Conservation (phyloP, 2,888 invertebrate genomes). For the Hemaris fuciformis region DNA sequence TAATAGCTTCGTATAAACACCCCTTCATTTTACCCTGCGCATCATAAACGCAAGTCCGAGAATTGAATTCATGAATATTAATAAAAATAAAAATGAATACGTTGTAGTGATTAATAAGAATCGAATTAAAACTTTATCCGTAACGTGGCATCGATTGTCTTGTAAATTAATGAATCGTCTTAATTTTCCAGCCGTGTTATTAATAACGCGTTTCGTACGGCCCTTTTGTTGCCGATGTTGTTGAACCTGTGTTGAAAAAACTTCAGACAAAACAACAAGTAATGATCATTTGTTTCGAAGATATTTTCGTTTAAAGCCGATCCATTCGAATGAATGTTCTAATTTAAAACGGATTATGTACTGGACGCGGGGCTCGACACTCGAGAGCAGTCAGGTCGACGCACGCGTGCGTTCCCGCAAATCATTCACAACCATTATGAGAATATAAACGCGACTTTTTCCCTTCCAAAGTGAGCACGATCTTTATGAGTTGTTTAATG, state of each 20-base stretch:
- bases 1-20: neutral
- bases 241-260: constrained; percentile 1
- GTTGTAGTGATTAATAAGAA: neutral
- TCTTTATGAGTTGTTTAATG: constrained; percentile 50
- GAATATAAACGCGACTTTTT: constrained; percentile 39
- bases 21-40: neutral
- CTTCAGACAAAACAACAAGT: constrained; percentile 29
- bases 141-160: neutral
- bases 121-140: neutral
- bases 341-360: constrained; percentile 64
- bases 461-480: constrained; percentile 35
- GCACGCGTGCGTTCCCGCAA: constrained; percentile 45
- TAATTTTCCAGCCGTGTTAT: constrained; percentile 1
- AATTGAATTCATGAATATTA: neutral
- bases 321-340: constrained; percentile 57
- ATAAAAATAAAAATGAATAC: neutral
- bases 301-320: constrained; percentile 14
- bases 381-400: constrained; percentile 33
- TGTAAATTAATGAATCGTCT: constrained; percentile 7
- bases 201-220: constrained; percentile 1
- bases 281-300: constrained; percentile 29
- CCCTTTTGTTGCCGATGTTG: constrained; percentile 1
- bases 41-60: neutral
- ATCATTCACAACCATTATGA: constrained; percentile 47
- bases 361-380: constrained; percentile 56